phyloP scores from a whole-genome alignment of 2,888 invertebrate genomes.

The Drosophila leonis region DNA sequence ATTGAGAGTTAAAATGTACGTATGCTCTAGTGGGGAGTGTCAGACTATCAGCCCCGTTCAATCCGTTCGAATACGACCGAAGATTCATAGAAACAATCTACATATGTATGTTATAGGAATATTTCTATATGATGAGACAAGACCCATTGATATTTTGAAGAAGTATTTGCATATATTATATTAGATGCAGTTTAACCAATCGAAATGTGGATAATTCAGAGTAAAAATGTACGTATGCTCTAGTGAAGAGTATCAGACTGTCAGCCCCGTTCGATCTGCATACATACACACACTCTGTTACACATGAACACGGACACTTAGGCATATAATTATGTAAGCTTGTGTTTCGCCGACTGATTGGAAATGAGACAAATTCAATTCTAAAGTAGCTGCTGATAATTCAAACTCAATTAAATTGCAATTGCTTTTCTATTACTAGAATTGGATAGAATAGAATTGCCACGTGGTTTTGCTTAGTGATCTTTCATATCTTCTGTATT shows the following conservation, averaged over 20 bases:
- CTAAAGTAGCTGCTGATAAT: too few relatives aligned
- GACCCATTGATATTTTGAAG: not conserved
- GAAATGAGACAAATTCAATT: too few relatives aligned
- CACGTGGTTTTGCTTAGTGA: too few relatives aligned
- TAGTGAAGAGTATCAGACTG: not conserved
- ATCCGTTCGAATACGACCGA: too few relatives aligned
- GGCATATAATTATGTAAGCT: too few relatives aligned
- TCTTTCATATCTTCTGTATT: too few relatives aligned
- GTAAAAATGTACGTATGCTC: not conserved
- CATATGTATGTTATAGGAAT: not conserved
- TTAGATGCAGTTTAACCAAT: not conserved
- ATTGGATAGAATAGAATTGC: too few relatives aligned
- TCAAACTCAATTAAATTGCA: too few relatives aligned
- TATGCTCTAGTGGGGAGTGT: not conserved
- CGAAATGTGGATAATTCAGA: not conserved
- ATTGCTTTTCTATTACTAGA: too few relatives aligned
- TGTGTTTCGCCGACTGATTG: too few relatives aligned
- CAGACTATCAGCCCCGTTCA: not conserved
- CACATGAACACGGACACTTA: too few relatives aligned
- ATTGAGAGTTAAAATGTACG: not conserved
- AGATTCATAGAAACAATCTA: not conserved
- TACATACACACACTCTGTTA: too few relatives aligned
- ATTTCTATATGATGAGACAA: not conserved
- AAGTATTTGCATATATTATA: not conserved
- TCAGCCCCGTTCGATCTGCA: not conserved